Evolutionary conservation across 2,888 invertebrate genomes (phyloP).

Genomic region (Crepidodera aurea): DNA sequence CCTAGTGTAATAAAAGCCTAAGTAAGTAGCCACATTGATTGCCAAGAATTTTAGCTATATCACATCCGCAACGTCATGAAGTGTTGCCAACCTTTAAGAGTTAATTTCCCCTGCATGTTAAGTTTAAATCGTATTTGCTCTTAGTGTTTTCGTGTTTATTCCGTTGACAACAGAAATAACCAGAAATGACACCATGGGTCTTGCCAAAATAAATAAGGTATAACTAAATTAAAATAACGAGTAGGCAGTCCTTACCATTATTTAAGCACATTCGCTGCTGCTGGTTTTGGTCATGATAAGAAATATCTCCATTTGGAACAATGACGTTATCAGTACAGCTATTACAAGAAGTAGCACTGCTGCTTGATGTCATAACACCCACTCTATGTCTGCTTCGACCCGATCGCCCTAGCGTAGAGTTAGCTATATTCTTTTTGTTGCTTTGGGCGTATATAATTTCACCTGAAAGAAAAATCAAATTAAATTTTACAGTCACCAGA

Average conservation of each 20-base stretch:
- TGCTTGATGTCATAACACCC: constrained; percentile 67
- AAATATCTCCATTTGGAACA: constrained; percentile 53
- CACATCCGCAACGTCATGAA: no score
- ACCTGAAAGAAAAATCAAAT: constrained; percentile 47
- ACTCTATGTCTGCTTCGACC: constrained; percentile 59
- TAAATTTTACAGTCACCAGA: background rate
- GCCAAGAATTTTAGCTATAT: no score
- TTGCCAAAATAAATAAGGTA: no score
- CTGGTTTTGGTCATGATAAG: constrained; percentile 53
- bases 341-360: constrained; percentile 65
- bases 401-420: constrained; percentile 44
- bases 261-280: constrained; percentile 56
- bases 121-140: no score
- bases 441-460: constrained; percentile 57
- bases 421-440: constrained; percentile 54
- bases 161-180: no score
- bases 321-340: constrained; percentile 57
- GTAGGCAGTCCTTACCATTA: constrained; percentile 57
- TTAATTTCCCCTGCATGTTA: no score
- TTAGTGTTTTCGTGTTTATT: no score
- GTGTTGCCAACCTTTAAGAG: no score
- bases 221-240: no score
- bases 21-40: no score
- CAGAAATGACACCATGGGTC: no score
- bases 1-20: no score